Evolutionary conservation across 2,113 vertebrate genomes (phyloP).

Genomic region (Spea bombifrons): DNA sequence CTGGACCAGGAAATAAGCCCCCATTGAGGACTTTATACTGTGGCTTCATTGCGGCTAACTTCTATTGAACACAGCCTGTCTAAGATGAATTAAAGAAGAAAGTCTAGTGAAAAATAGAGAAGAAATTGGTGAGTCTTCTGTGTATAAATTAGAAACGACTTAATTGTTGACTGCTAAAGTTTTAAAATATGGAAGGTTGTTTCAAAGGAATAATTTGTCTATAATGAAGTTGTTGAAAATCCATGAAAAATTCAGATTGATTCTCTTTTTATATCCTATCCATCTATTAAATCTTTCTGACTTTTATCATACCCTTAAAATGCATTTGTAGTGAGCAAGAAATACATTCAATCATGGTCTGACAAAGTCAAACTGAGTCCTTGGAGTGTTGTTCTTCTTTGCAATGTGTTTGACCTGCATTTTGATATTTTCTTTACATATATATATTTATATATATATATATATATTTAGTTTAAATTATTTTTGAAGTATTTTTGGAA

Average conservation of each 20-base stretch:
- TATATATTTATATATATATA: no score
- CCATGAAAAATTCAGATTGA: slow-evolving; percentile 35
- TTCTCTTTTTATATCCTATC: slow-evolving; percentile 36
- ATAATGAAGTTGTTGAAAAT: slow-evolving; percentile 42
- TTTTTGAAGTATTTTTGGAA: no score
- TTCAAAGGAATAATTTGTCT: slow-evolving; percentile 38
- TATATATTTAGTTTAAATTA: no score
- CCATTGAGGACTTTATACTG: no score
- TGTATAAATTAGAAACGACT: neutral
- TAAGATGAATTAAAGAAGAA: no score
- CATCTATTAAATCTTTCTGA: slow-evolving; percentile 44
- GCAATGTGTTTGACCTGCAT: slow-evolving; percentile 32
- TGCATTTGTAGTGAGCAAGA: slow-evolving; percentile 11
- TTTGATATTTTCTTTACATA: neutral
- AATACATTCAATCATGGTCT: slow-evolving; percentile 32
- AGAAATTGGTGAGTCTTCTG: no score
- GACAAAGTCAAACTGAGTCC: slow-evolving; percentile 30
- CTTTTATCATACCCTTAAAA: slow-evolving; percentile 46
- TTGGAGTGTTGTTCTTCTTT: slow-evolving; percentile 23
- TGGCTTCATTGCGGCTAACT: no score
- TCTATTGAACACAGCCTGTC: no score
- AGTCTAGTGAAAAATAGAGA: no score
- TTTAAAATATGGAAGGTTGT: slow-evolving; percentile 26
- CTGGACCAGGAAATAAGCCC: no score
- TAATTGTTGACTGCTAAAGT: slow-evolving; percentile 20